Evolutionary conservation across 1,140 invertebrate genomes (phyloP), one percentile per base, ranked within the genome.

Genomic region (Pomacea maculata): DNA sequence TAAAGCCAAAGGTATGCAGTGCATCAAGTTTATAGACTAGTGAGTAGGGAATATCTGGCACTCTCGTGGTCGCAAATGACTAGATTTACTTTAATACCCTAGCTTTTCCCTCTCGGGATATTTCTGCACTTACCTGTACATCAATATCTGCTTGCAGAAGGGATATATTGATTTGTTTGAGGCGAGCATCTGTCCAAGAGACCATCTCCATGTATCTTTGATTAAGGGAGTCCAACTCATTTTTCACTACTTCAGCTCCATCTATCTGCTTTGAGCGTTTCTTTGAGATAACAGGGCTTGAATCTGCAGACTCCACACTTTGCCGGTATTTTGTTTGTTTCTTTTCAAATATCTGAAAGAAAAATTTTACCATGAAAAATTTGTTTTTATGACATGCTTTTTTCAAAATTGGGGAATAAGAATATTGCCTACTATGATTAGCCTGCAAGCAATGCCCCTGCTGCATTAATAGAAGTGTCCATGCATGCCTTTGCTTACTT

Each of bases 301-400:
- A 79, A 25, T 86, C 82, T 19, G 84, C 77, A n/a, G 80, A 55
- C 89, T 96, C 95, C 87, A 98, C 92, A 92, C 94, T 95, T 87
- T 98, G 96, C 85, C 95, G 94, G 92, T 96, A 99, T 82, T 95
- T 95, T 91, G 96, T 95, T 89, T 98, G 95, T 87, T 95, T 93
- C 87, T 95, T 94, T 88, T 96, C 95, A 93, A 97, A 97, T 89
- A 97, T 97, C 96, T 97, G 94, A 85, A 90, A 89, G 80, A 79
- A 65, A 68, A 61, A 79, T n/a, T 55, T 54, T 52, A 19, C n/a
- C 34, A 71, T 79, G 45, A 79, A 54, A n/a, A 52, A 21, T 29
- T 14, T 29, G 21, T 52, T 21, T 29, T 8, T 6, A 17, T 61
- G 57, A 61, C 57, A 61, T 45, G 6, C 34, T 45, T 45, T 45